Evolutionary conservation across 2,797 vertebrate genomes (phyloP).

Genomic region (Pantherophis alleghaniensis): DNA sequence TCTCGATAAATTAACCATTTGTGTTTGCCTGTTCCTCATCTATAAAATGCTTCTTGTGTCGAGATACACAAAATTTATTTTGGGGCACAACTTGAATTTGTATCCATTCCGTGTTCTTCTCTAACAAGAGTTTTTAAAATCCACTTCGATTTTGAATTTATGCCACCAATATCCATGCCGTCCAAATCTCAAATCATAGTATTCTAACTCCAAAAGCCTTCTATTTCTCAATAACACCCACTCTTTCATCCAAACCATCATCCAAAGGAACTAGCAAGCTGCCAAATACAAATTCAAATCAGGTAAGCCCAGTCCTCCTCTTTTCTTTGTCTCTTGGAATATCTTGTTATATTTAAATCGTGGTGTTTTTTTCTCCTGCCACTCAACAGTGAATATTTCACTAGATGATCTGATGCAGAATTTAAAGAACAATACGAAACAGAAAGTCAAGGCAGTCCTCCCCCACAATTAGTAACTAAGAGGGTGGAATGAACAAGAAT

Average conservation of each 20-base stretch:
- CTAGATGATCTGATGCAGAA: not conserved
- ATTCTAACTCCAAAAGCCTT: not conserved
- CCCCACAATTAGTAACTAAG: not conserved
- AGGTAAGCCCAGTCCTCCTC: not conserved
- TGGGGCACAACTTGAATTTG: not conserved
- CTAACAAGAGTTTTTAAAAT: not conserved
- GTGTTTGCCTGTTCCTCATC: not conserved
- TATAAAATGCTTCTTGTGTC: not conserved
- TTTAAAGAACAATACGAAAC: not conserved
- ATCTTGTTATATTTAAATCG: not conserved
- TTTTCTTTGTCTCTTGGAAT: not conserved
- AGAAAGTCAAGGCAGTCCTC: slow-evolving; percentile 22
- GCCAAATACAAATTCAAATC: not conserved
- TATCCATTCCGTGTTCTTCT: not conserved
- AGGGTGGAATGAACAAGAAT: not conserved
- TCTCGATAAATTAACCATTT: not conserved
- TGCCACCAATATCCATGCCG: not conserved
- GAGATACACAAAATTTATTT: not conserved
- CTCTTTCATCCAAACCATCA: not conserved
- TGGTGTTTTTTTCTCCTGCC: accelerated
- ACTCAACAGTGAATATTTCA: not conserved
- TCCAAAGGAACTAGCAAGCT: not conserved
- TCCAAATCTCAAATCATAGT: not conserved
- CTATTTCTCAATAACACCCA: not conserved
- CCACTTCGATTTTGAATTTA: not conserved